A percentile compares a stretch with the other conserved stretches of the same genome.
These are phyloP conservation scores for Lethocerus indicus DNA, from an alignment of 1,140 invertebrate genomes.

Conservation along the genomic window DNA sequence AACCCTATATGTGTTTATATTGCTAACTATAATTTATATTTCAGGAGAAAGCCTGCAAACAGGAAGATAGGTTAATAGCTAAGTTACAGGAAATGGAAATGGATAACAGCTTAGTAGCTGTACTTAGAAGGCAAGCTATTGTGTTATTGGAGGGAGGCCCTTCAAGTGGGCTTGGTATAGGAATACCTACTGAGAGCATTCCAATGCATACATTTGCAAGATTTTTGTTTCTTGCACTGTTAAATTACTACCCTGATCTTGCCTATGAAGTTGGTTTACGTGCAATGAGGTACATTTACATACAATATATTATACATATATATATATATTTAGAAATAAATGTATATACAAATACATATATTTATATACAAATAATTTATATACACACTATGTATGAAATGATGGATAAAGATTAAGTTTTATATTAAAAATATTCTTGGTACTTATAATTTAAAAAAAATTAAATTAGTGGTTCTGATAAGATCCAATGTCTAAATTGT, in stretches of 20 bases:
- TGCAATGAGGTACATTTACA: conserved; percentile 33
- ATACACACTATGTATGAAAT: neutral
- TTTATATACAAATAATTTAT: neutral
- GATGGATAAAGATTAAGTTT: conserved; percentile 1
- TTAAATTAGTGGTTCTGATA: too few species aligned
- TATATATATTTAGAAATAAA: neutral
- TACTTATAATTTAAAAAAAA: too few species aligned
- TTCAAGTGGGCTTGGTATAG: conserved; percentile 51
- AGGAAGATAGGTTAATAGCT: conserved; percentile 59
- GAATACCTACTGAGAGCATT: conserved; percentile 56
- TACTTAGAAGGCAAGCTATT: conserved; percentile 36
- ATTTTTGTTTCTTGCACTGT: conserved; percentile 56
- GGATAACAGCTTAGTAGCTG: conserved; percentile 45
- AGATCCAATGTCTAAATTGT: neutral
- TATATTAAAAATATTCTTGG: too few species aligned
- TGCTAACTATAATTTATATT: conserved; percentile 10
- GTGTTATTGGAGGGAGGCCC: conserved; percentile 52
- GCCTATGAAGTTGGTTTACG: conserved; percentile 49
- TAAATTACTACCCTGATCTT: conserved; percentile 53
- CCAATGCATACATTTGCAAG: conserved; percentile 72
- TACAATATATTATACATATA: neutral
- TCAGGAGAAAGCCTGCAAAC: conserved; percentile 46
- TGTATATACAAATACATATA: neutral
- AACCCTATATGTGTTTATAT: neutral
- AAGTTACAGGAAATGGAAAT: conserved; percentile 59